Base-by-base conservation (phyloP, 2,888 invertebrate genomes). In the Oxyteleia sp. region DNA sequence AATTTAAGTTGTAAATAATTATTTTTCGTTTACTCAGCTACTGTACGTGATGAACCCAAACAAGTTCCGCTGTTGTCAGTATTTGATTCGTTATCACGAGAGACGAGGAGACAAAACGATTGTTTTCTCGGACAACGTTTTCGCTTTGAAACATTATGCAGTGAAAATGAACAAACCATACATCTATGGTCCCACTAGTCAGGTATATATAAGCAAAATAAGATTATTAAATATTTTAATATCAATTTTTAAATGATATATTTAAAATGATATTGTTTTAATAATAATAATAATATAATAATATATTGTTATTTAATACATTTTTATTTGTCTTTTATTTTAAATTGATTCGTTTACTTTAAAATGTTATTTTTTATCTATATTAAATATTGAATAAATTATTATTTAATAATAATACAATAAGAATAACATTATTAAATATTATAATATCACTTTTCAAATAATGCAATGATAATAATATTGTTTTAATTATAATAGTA, bases 41-140 rank as follows among this genome's bases (percentile, higher is more conserved):
- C 94, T 99, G 7, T 99, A 98, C 93, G 99, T 99, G 2, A 99
- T 99, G 99, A 99, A 99, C 94, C 99, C 99, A 1, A 98, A 98
- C 88, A 99, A 99, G 94, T 99, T 99, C 93, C 96, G 99, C 71
- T 97, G 97, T 4, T 98, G 99, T 89, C 99, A 99, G 94, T 99
- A 97, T 94, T 95, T 99, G 1, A 98, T 99, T 68, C 96, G 96
- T 79, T 97, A 96, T 91, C 97, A 97, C 87, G 99, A 99, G 94
- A 94, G 97, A 69, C 95, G 99, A 85, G 98, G 99, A 26, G 99
- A 99, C 93, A 99, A 99, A 94, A 99, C 99, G 0, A 99, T 99
- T 85, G 99, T 99, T 0, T 99, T 99, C 94, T 99, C 99, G 0
- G 99, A 99, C 93, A 99, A 99, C 94, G 99, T 99, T 5, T 99